Evolutionary conservation across 2,888 invertebrate species (phyloP), one percentile per base, ranked within the genome.

Genomic region (Rhingia rostrata): DNA sequence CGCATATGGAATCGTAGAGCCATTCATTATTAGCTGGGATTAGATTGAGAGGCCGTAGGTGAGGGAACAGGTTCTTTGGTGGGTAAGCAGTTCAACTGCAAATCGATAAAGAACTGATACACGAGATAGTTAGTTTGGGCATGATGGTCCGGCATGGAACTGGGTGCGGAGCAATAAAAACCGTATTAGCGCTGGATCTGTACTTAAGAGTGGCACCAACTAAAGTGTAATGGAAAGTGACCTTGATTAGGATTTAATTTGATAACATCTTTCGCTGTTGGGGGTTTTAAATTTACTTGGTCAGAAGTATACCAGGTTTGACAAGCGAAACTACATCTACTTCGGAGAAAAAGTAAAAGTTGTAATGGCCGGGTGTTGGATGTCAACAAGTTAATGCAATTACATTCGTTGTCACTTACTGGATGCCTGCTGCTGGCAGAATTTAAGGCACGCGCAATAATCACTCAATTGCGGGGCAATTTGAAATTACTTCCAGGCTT

Each of bases 1-100:
- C 67, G 67, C 61, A 63, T 63, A 73, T 79, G 51, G 54, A 83
- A 73, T 83, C 73, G 79, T 64, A 63, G 67, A 58, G 67, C 56
- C 67, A 78, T 83, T 78, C 58, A 67, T 56, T 63, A 83, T 83
- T 73, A 73, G 67, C 67, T 63, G 73, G 35, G 72, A 72, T 66
- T 77, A 49, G 14, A 43, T 70, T 37, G 54, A 47, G 66, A 53
- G 64, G 58, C 58, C 35, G 45, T 12, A 37, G 53, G 53, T 77
- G 47, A 63, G 43, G 43, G 14, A 35, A 60, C 49, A 37, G 77
- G 77, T 72, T 66, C 56, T 60, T 58, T 58, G 64, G 32, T 49
- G 45, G 39, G 9, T 53, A 51, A 54, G 54, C 12, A 33, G 33
- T 39, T 54, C 67, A 54, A 69, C 63, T 73, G 53, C 43, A 78